Conservation (phyloP, 2,797 vertebrate genomes). For the Atherinosoma microstoma region DNA sequence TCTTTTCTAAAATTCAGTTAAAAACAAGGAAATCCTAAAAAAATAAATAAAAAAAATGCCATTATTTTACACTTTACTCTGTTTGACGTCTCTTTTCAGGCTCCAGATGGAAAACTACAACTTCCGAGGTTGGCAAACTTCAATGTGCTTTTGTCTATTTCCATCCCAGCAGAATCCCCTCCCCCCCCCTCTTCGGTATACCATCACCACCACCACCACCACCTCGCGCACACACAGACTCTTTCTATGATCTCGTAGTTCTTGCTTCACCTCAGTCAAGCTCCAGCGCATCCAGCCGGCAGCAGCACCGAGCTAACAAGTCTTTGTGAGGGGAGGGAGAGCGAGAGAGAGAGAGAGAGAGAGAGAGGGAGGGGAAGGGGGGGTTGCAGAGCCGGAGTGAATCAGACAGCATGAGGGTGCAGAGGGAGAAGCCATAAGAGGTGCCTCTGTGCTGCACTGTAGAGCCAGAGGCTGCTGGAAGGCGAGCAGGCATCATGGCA, state of each 20-base stretch:
- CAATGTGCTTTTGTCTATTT: too few species aligned
- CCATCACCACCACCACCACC: constrained; percentile 28
- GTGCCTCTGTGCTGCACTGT: constrained; percentile 59
- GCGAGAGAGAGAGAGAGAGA: too few species aligned
- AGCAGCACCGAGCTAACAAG: constrained; percentile 90
- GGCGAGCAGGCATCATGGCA: constrained; percentile 73
- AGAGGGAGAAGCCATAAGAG: constrained; percentile 49
- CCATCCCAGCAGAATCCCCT: constrained; percentile 27
- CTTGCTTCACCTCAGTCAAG: constrained; percentile 88
- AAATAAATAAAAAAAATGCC: too few species aligned
- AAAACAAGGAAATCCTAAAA: too few species aligned
- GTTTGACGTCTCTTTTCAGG: too few species aligned
- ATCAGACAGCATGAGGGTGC: constrained; percentile 57
- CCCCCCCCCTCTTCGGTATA: constrained; percentile 48
- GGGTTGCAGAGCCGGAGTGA: constrained; percentile 44
- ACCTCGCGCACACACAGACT: constrained; percentile 8
- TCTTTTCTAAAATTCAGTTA: too few species aligned
- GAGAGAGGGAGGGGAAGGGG: too few species aligned
- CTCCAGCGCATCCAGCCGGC: constrained; percentile 88
- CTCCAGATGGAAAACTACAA: too few species aligned
- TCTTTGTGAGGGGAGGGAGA: constrained; percentile 86
- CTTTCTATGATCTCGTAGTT: constrained; percentile 79
- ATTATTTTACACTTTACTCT: too few species aligned
- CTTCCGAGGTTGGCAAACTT: too few species aligned
- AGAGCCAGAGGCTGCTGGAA: constrained; percentile 52